Base-by-base conservation (phyloP, 2,888 invertebrate genomes). In the Byasa hedistus region DNA sequence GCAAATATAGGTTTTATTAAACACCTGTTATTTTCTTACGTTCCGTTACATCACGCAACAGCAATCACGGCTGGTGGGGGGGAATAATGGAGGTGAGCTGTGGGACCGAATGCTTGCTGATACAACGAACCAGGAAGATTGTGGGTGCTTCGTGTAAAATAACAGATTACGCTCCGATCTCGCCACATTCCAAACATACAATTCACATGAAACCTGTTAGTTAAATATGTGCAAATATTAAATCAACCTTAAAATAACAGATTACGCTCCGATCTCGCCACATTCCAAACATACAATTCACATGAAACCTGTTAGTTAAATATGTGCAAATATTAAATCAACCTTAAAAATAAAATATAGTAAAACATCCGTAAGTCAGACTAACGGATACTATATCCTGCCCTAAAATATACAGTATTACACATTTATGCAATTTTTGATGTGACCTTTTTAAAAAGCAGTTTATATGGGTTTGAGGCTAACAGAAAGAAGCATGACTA, bases 51-150 rank as follows among this genome's bases (percentile, higher is more conserved):
- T 60, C 61, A 65, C 65, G 60, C 61, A 65, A 61, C 60, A 59
- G 60, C 59, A 51, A 65, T 65, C 57, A 51, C n/a, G 51, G 22
- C 32, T 48, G 21, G 48, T 22, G 51, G 23, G 32, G 48, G 51
- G 51, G 55, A 60, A 59, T 65, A 32, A 64, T 55, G 27, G 32
- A 51, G 55, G 44, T n/a, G 44, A 60, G 44, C 22, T 39, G 48
- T 24, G 61, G 23, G 23, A 39, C 22, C 48, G 51, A 55, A 66
- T 66, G 32, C 66, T 58, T 51, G 62, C n/a, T 32, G 59, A 63
- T 66, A 63, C 66, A 63, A 66, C 63, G 63, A 66, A 66, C 63
- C 66, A 56, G 66, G 66, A 66, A 66, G 66, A 66, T 57, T 24
- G 52, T n/a, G 57, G 48, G 27, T 44, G 60, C 56, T 51, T 27